phyloP scores from a whole-genome alignment of 2,797 vertebrate genomes.

The Melanotaenia trifasciata region DNA sequence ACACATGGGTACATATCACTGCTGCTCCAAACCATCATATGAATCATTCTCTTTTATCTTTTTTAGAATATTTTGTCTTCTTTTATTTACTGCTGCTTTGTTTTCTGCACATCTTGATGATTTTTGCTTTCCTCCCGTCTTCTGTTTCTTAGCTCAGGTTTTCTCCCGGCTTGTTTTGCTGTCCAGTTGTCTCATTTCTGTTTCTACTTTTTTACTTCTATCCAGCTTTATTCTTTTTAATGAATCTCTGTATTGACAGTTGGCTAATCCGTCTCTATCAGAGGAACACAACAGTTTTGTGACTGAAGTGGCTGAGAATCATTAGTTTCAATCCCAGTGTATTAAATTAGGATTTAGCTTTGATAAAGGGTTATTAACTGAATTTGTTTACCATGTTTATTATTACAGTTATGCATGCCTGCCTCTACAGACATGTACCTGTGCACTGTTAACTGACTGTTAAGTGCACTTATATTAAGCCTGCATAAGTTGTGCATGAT shows the following conservation, averaged over 20 bases:
- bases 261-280: slow-evolving; percentile 34
- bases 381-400: neutral
- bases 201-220: neutral
- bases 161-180: neutral
- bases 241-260: slow-evolving; percentile 17
- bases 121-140: slow-evolving; percentile 9
- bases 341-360: slow-evolving; percentile 43
- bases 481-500: neutral
- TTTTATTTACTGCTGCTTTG: slow-evolving; percentile 42
- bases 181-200: neutral
- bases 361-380: slow-evolving; percentile 6
- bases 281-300: slow-evolving; percentile 12
- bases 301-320: slow-evolving; percentile 38
- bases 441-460: neutral
- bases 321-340: slow-evolving; percentile 15
- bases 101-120: slow-evolving; percentile 33
- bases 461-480: neutral
- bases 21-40: slow-evolving; percentile 49
- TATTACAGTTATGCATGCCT: slow-evolving; percentile 1
- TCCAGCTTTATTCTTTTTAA: neutral
- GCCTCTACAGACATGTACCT: slow-evolving; percentile 11
- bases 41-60: slow-evolving; percentile 48
- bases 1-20: neutral
- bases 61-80: slow-evolving; percentile 23
- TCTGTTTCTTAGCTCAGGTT: neutral